These are phyloP conservation scores for Centroberyx gerrardi DNA, from an alignment of 2,797 vertebrate genomes.

Conservation along the genomic window DNA sequence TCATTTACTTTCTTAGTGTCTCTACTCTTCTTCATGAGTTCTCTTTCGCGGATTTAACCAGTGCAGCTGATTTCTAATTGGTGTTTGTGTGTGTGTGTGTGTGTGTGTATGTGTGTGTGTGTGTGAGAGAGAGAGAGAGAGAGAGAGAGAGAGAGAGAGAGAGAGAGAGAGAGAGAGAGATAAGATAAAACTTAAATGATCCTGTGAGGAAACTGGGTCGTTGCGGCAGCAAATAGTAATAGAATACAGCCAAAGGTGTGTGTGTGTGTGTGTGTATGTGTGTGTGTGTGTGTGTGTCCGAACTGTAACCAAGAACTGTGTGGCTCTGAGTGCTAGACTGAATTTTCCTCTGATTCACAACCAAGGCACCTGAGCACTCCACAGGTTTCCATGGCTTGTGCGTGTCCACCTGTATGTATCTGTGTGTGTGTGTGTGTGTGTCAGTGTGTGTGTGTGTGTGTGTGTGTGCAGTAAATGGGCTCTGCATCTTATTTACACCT, in stretches of 20 bases:
- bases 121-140: neutral
- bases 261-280: neutral
- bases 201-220: neutral
- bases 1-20: neutral
- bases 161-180: neutral
- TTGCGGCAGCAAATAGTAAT: too few relatives aligned
- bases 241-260: neutral
- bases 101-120: conserved; percentile 15
- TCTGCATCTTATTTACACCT: conserved; percentile 52
- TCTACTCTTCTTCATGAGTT: neutral
- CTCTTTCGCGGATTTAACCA: conserved; percentile 1
- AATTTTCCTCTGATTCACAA: neutral
- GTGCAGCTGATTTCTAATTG: conserved; percentile 25
- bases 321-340: neutral
- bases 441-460: conserved; percentile 19
- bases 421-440: conserved; percentile 12
- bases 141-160: neutral
- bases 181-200: neutral
- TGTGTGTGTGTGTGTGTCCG: conserved; percentile 13
- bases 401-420: conserved; percentile 11
- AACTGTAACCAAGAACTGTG: neutral
- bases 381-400: neutral
- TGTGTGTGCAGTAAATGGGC: conserved; percentile 10
- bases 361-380: neutral
- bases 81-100: conserved; percentile 16